A percentile compares a stretch with the other conserved stretches of the same genome.
Conservation (phyloP, 1,140 invertebrate species). For the Trichonephila clavata region DNA sequence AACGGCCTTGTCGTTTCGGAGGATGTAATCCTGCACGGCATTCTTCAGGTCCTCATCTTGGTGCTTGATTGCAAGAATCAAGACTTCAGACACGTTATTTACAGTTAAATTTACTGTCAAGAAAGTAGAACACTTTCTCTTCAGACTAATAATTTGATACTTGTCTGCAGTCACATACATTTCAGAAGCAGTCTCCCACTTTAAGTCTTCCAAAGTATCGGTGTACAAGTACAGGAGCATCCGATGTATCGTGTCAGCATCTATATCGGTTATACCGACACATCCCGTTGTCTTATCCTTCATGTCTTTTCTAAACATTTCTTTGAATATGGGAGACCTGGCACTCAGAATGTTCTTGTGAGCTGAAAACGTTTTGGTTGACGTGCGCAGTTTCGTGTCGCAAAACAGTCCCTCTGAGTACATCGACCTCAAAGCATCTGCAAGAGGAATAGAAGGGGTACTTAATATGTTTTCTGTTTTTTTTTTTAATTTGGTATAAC, state of each 20-base stretch:
- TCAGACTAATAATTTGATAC: neutral
- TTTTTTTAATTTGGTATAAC: no score
- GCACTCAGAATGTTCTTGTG: slow-evolving; percentile 98
- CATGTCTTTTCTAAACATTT: slow-evolving; percentile 82
- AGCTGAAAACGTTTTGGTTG: slow-evolving; percentile 85
- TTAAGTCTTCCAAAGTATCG: neutral
- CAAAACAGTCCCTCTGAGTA: no score
- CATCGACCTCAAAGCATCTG: no score
- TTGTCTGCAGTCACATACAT: neutral
- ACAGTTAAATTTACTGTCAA: neutral
- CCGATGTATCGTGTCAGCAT: neutral
- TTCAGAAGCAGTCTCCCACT: neutral
- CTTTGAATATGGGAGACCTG: slow-evolving; percentile 95
- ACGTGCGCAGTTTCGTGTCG: slow-evolving; percentile 78
- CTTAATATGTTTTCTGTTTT: no score
- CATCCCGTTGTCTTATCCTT: no score
- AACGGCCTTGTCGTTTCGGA: neutral
- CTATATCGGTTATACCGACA: neutral
- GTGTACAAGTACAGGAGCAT: neutral
- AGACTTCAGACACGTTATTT: neutral
- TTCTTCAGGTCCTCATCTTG: no score
- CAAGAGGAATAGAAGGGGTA: no score
- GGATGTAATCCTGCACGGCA: no score
- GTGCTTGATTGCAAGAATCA: no score
- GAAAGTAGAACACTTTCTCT: neutral